Conservation (phyloP, 2,113 vertebrate species). For the Arenaria interpres region DNA sequence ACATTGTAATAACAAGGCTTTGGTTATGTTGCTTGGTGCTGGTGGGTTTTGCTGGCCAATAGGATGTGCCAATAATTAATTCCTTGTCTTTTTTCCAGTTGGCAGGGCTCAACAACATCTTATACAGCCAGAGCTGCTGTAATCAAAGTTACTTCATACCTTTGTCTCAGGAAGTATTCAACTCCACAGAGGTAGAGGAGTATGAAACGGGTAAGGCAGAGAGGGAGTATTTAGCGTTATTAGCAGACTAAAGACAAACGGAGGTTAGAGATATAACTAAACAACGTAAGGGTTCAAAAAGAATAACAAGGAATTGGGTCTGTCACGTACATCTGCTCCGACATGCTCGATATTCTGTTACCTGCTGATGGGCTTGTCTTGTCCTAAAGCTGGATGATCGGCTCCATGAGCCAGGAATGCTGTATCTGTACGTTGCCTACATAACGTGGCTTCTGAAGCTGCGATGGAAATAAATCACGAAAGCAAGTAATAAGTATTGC, state of each 20-base stretch:
- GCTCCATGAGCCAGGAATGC: neutral
- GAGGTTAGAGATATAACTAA: neutral
- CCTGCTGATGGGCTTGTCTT: neutral
- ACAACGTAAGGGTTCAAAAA: neutral
- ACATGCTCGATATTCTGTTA: neutral
- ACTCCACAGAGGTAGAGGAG: neutral
- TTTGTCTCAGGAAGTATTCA: neutral
- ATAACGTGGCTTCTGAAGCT: neutral
- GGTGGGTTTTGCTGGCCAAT: neutral
- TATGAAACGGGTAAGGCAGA: neutral
- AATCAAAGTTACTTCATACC: neutral
- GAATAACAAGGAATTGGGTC: neutral
- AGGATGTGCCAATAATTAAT: neutral
- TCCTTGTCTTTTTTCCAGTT: neutral
- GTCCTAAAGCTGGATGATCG: neutral
- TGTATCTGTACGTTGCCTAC: rapidly evolving
- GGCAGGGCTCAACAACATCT: neutral
- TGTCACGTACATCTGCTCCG: neutral
- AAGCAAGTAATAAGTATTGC: neutral
- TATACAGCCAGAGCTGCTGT: neutral
- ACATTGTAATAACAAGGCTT: neutral
- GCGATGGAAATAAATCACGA: neutral
- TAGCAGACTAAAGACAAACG: neutral
- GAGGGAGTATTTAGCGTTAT: neutral
- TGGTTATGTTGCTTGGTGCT: neutral